These are phyloP conservation scores for Phainopepla nitens DNA, from an alignment of 2,113 vertebrate species.

Conservation along the genomic window DNA sequence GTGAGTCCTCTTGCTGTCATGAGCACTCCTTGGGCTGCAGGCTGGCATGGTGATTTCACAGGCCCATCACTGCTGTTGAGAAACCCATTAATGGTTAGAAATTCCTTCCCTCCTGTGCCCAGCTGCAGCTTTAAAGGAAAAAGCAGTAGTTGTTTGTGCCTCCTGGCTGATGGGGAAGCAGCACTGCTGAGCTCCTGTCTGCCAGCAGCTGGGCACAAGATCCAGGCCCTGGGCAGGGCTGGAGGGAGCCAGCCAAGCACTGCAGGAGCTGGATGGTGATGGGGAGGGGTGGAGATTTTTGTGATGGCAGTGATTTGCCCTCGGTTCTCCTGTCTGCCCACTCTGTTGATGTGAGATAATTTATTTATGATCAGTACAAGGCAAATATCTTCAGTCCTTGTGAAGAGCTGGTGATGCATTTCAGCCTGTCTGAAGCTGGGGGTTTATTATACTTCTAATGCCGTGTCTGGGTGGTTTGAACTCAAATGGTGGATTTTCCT, in stretches of 20 bases:
- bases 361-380: neutral
- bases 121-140: neutral
- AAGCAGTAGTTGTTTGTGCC: neutral
- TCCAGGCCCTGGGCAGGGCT: neutral
- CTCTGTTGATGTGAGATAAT: neutral
- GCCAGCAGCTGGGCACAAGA: neutral
- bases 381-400: neutral
- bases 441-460: neutral
- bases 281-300: neutral
- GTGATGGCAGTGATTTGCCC: neutral
- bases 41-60: neutral
- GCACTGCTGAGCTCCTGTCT: fast-evolving
- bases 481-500: neutral
- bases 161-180: neutral
- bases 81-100: neutral
- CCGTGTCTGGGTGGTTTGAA: neutral
- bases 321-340: neutral
- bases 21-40: neutral
- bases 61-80: neutral
- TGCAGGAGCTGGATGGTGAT: neutral
- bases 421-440: neutral
- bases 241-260: neutral
- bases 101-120: neutral
- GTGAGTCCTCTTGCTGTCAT: neutral
- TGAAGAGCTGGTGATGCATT: neutral